phyloP scores from a whole-genome alignment of 2,113 vertebrate species.

The Epinephelus fuscoguttatus region DNA sequence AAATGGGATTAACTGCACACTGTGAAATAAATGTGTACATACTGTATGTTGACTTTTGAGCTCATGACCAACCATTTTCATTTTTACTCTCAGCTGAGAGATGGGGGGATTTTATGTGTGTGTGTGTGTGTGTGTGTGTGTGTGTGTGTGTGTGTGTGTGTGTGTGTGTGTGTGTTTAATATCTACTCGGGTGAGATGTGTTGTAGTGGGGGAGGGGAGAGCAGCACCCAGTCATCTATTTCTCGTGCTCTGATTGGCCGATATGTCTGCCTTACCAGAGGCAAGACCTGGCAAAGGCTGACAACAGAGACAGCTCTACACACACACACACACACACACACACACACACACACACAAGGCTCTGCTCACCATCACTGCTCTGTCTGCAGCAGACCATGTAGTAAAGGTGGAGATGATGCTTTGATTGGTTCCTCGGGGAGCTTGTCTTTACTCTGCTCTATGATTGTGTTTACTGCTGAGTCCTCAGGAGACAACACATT shows the following conservation, averaged over 20 bases:
- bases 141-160: not conserved
- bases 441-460: not conserved
- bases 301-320: constrained; percentile 57
- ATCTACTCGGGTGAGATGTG: constrained; percentile 58
- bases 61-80: constrained; percentile 33
- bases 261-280: constrained; percentile 53
- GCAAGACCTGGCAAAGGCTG: constrained; percentile 66
- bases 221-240: constrained; percentile 53
- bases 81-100: constrained; percentile 40
- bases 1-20: not conserved
- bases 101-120: constrained; percentile 20
- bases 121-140: constrained; percentile 15
- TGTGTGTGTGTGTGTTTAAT: constrained; percentile 14
- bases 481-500: not conserved
- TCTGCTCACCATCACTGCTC: constrained; percentile 6
- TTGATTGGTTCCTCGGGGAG: constrained; percentile 17
- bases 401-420: constrained; percentile 21
- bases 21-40: not conserved
- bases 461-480: constrained; percentile 13
- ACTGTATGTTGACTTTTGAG: not conserved
- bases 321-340: constrained; percentile 5
- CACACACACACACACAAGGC: not conserved
- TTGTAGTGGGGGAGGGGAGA: constrained; percentile 69
- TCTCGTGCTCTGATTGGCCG: constrained; percentile 68
- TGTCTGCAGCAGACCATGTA: constrained; percentile 9